Conservation (phyloP, 2,113 vertebrate species). For the Phyllostomus hastatus region DNA sequence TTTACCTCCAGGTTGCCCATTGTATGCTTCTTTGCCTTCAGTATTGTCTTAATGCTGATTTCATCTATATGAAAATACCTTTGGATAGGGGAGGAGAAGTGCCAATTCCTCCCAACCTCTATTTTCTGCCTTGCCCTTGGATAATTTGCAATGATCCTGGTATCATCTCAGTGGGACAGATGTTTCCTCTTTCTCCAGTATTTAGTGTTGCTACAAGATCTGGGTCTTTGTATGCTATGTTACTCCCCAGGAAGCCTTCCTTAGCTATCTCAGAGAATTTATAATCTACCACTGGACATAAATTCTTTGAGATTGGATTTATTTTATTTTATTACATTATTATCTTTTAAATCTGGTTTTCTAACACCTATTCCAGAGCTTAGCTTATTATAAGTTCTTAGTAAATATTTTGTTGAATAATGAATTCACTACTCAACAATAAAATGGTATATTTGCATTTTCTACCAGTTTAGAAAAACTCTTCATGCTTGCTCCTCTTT, state of each 20-base stretch:
- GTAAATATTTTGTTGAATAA: slow-evolving; percentile 7
- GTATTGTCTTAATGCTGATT: not conserved
- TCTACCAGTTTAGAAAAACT: not conserved
- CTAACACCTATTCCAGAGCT: not conserved
- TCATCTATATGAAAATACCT: not conserved
- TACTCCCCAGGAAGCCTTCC: not conserved
- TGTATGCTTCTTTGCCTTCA: not conserved
- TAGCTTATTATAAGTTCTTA: not conserved
- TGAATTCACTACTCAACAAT: not conserved
- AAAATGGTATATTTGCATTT: not conserved
- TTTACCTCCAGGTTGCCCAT: not conserved
- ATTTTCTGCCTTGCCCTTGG: not conserved
- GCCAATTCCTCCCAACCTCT: not conserved
- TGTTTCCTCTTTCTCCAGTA: slow-evolving; percentile 38
- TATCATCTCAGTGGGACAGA: slow-evolving; percentile 33
- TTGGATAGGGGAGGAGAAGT: not conserved
- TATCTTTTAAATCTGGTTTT: slow-evolving; percentile 1
- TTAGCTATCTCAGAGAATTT: not conserved
- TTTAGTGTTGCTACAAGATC: not conserved
- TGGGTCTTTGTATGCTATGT: not conserved
- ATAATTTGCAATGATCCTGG: not conserved
- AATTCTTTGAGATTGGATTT: not conserved
- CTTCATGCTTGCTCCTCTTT: not conserved
- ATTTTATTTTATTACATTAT: not conserved
- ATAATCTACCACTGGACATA: not conserved